Evolutionary conservation across 2,113 vertebrate genomes (phyloP), one percentile per base, ranked within the genome.

Genomic region (Ctenodactylus gundi): DNA sequence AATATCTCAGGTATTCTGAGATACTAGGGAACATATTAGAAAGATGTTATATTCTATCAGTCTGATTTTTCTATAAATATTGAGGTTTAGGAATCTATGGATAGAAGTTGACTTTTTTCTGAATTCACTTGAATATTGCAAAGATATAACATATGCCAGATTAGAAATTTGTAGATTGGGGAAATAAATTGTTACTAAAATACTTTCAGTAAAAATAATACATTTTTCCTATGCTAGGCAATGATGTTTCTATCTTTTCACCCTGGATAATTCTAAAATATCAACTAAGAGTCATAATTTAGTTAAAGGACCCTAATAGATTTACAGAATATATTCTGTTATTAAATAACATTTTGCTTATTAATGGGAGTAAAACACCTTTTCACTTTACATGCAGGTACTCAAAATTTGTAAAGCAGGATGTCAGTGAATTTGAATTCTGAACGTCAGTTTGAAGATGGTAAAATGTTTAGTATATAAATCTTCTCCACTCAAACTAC

Each of bases 381-480:
- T 97, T 97, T 97, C 96, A 97, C 96, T 97, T 97, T 97, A 97
- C 96, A 96, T 83, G 81, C 96, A 97, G 95, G 97, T 97, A 95
- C 96, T 97, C 96, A 97, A 97, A 97, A 97, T 96, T 96, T 97
- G 96, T 96, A 97, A 97, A 97, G 95, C 94, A 97, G 95, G 87
- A 96, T 97, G 96, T 97, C 95, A 97, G 95, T 97, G 96, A 97
- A 97, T 97, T 97, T 97, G 97, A 97, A 97, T 97, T 97, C 96
- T 97, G 96, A 97, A 97, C 96, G 81, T 97, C 90, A 97, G 95
- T 97, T 97, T 97, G 96, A 97, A 97, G 95, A 97, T 97, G 97
- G 96, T 97, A 97, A 97, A 95, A 96, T 95, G 85, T 97, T 97
- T 93, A 97, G 97, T 97, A 95, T 97, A 97, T 97, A 96, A 96